Conservation (phyloP, 2,888 invertebrate genomes). For the Coenonympha arcania region DNA sequence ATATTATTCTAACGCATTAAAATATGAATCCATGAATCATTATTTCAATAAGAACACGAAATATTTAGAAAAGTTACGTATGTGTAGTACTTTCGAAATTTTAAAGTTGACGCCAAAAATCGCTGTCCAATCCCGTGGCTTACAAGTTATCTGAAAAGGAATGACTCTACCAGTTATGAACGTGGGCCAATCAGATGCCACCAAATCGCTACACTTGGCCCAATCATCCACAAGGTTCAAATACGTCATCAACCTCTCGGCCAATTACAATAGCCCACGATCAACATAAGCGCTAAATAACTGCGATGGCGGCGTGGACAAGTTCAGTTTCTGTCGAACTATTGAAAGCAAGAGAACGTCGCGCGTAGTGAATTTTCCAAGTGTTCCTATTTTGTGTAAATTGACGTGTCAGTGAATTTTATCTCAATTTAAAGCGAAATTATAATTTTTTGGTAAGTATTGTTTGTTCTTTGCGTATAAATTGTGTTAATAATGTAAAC, state of each 20-base stretch:
- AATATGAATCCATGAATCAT: background rate
- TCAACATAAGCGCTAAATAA: constrained; percentile 73
- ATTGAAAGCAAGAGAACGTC: constrained; percentile 48
- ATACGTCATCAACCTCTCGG: constrained; percentile 58
- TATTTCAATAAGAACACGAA: background rate
- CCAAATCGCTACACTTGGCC: constrained; percentile 72
- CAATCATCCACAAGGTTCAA: constrained; percentile 52
- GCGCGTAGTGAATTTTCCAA: constrained; percentile 35
- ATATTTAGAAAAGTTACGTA: constrained; percentile 6
- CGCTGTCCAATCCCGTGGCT: constrained; percentile 28
- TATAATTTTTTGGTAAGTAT: constrained; percentile 19
- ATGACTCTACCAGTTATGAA: constrained; percentile 52
- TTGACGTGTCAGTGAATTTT: constrained; percentile 55
- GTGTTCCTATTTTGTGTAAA: constrained; percentile 47
- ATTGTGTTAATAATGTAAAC: background rate
- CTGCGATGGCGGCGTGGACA: constrained; percentile 59
- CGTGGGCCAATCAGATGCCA: constrained; percentile 79
- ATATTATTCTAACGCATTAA: background rate
- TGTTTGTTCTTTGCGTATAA: background rate
- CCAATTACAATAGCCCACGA: constrained; percentile 77
- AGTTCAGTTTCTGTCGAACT: constrained; percentile 65
- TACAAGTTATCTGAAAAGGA: constrained; percentile 17
- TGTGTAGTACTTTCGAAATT: constrained; percentile 31
- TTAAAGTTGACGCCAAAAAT: constrained; percentile 50
- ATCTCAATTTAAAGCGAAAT: constrained; percentile 17